These are phyloP conservation scores for Zaprionus africanus DNA, from an alignment of 1,140 invertebrate species.

Conservation along the genomic window DNA sequence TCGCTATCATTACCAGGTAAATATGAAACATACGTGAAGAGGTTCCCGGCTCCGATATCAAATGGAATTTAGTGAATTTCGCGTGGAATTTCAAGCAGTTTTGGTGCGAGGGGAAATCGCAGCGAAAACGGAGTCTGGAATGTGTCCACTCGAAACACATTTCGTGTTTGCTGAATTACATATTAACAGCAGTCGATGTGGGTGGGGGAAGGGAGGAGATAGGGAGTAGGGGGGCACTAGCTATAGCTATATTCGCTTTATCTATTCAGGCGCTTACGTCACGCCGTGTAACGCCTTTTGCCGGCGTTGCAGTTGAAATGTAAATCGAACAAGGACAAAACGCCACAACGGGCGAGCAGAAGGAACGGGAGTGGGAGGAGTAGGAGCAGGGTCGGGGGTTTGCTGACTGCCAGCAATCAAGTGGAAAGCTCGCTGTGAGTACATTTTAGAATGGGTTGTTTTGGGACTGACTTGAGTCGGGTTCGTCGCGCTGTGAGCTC, in stretches of 20 bases:
- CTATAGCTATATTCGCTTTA: conserved; percentile 32
- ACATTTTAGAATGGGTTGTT: conserved; percentile 72
- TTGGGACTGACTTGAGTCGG: conserved; percentile 8
- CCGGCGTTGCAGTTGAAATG: conserved; percentile 70
- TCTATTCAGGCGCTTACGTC: conserved; percentile 62
- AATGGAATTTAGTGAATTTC: not conserved
- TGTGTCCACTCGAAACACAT: not conserved
- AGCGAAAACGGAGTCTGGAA: conserved; percentile 2
- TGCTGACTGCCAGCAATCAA: conserved; percentile 71
- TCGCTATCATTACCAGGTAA: conserved; percentile 26
- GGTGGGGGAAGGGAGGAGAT: not conserved
- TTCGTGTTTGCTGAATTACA: conserved; percentile 44
- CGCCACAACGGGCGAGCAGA: not conserved
- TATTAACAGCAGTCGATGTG: conserved; percentile 23
- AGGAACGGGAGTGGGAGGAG: not conserved
- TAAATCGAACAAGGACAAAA: conserved; percentile 77
- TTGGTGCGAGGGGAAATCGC: not conserved
- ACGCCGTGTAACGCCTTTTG: conserved; percentile 49
- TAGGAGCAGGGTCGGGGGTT: not conserved
- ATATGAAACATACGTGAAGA: conserved; percentile 3
- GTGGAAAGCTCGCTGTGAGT: conserved; percentile 74
- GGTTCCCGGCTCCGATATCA: not conserved
- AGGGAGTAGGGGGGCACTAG: not conserved
- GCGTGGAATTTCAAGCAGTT: not conserved
- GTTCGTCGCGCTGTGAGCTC: not conserved